phyloP scores from a whole-genome alignment of 2,113 vertebrate species.

The Cyrtonyx montezumae region DNA sequence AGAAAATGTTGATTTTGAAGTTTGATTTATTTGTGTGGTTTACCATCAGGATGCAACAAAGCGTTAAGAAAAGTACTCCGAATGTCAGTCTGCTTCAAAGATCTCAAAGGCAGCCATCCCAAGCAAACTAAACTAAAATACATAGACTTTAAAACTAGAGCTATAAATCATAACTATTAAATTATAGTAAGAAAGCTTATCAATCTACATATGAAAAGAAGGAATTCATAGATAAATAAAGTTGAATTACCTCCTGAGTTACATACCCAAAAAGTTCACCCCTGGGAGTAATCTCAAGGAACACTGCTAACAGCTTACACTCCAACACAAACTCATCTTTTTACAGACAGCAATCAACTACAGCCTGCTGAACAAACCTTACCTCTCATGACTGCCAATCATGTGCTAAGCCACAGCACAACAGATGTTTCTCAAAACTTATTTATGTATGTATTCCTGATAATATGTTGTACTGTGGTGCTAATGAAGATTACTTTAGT shows the following conservation, averaged over 20 bases:
- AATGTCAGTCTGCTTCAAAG: background rate
- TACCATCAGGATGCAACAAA: background rate
- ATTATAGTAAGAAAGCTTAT: background rate
- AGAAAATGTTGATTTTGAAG: background rate
- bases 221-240: background rate
- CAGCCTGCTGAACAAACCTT: background rate
- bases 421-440: background rate
- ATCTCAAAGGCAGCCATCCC: background rate
- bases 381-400: background rate
- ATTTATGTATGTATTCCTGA: background rate
- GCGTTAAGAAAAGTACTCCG: background rate
- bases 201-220: background rate
- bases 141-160: background rate
- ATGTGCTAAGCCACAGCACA: background rate
- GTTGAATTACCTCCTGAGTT: background rate
- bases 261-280: background rate
- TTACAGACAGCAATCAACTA: fast-evolving
- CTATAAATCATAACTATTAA: background rate
- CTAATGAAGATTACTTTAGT: background rate
- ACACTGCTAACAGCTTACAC: background rate
- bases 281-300: background rate
- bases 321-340: background rate
- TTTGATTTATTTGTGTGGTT: background rate
- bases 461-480: background rate
- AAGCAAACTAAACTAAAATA: constrained; percentile 1